These are phyloP conservation scores for Sclerurus mexicanus DNA, from an alignment of 2,113 vertebrate species.

Conservation along the genomic window DNA sequence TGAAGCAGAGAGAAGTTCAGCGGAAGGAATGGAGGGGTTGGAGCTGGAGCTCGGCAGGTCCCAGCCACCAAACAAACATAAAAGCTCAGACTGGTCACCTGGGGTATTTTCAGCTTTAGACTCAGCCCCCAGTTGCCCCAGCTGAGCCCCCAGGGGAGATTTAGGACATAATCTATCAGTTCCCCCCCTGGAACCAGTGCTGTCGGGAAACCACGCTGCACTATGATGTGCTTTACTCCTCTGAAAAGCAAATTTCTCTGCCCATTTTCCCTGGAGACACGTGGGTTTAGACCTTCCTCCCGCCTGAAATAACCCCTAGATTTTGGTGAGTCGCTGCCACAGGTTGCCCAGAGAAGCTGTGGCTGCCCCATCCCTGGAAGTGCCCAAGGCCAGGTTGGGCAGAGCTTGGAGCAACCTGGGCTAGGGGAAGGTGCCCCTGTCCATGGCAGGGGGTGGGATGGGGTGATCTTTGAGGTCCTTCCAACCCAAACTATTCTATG, in stretches of 20 bases:
- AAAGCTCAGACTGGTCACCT: not conserved
- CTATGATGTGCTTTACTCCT: not conserved
- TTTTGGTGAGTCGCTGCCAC: not conserved
- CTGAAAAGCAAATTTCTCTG: not conserved
- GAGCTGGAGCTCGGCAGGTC: not conserved
- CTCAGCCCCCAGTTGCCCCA: not conserved
- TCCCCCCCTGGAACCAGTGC: not conserved
- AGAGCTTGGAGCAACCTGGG: not conserved
- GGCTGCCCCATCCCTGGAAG: not conserved
- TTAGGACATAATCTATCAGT: not conserved
- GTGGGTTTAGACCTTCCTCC: not conserved
- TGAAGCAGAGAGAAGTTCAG: not conserved
- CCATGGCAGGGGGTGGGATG: not conserved
- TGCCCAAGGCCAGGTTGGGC: not conserved
- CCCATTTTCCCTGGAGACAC: not conserved
- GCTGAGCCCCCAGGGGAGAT: not conserved
- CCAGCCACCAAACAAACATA: not conserved
- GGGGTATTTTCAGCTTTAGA: not conserved
- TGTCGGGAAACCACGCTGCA: not conserved
- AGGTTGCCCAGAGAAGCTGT: not conserved
- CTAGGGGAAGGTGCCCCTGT: not conserved
- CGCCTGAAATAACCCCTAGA: not conserved
- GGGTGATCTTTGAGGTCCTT: not conserved
- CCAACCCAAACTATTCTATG: not conserved
- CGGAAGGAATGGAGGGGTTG: not conserved